A percentile compares a stretch with the other conserved stretches of the same genome.
These are phyloP conservation scores for Drosophila gunungcola DNA, from an alignment of 1,140 invertebrate genomes.

Conservation along the genomic window DNA sequence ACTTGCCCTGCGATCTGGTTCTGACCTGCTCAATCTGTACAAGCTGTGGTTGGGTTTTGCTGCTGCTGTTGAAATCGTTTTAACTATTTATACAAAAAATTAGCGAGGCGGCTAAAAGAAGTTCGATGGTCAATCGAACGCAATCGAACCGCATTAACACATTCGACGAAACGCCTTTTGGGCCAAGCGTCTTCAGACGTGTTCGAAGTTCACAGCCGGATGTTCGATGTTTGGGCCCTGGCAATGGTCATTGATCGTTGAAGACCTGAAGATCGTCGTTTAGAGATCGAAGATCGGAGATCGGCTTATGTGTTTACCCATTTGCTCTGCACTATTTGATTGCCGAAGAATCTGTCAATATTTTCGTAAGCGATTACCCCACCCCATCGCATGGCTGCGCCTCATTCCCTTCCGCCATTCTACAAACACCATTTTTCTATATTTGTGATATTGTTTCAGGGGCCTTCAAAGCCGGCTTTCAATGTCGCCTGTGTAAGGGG, in stretches of 20 bases:
- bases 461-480: slow-evolving; percentile 30
- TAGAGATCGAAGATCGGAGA: slow-evolving; percentile 8
- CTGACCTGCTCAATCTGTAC: slow-evolving; percentile 50
- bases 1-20: slow-evolving; percentile 47
- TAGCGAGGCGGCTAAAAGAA: slow-evolving; percentile 41
- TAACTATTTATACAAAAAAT: slow-evolving; percentile 81
- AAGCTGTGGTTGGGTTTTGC: slow-evolving; percentile 58
- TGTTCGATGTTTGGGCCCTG: slow-evolving; percentile 28
- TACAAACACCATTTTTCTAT: slow-evolving; percentile 53
- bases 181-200: slow-evolving; percentile 45
- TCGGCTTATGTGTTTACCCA: slow-evolving; percentile 43
- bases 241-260: slow-evolving; percentile 55
- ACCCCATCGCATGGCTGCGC: not conserved
- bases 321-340: slow-evolving; percentile 61
- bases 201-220: slow-evolving; percentile 29
- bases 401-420: slow-evolving; percentile 60
- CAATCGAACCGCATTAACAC: slow-evolving; percentile 61
- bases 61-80: slow-evolving; percentile 63
- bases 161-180: slow-evolving; percentile 17
- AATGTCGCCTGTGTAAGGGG: slow-evolving; percentile 36
- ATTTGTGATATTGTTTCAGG: not conserved
- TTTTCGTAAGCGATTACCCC: slow-evolving; percentile 46
- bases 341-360: slow-evolving; percentile 74
- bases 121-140: slow-evolving; percentile 48
- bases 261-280: slow-evolving; percentile 6